Evolutionary conservation across 2,888 invertebrate species (phyloP), one percentile per base, ranked within the genome.

Genomic region (Archips crataeganus): DNA sequence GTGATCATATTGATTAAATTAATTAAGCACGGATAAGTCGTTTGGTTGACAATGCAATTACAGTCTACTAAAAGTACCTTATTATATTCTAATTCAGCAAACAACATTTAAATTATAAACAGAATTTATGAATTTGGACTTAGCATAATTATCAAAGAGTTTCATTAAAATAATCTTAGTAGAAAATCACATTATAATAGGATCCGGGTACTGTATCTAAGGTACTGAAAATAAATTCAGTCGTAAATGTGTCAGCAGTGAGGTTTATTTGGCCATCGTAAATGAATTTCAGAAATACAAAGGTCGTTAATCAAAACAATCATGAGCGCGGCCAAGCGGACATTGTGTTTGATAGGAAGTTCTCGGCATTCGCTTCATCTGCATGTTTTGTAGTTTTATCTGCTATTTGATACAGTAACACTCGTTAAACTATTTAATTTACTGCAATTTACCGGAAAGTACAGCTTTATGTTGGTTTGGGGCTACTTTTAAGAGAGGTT

Each of bases 211-310:
- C 42, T 47, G 47, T 47, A 47, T 11, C 47, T 47, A 13, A 51
- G 11, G 4, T n/a, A n/a, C 3, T 11, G 42, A 8, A 49, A 49
- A n/a, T 49, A 49, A 5, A 3, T 6, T 49, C n/a, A 13, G 47
- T 49, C 11, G 15, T 51, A 54, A 51, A 9, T 23, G 32, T 5
- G 32, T 57, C 32, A 32, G 23, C 10, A 11, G 11, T 32, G 32
- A 57, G 32, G 57, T 57, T 57, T 57, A 57, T 57, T 57, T 57
- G 32, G 57, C 6, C 32, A 9, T 3, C 57, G 57, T 57, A 57
- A 57, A 57, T 57, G 32, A 57, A 57, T 57, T 57, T 11, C 3
- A 10, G 57, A 1, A 57, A 2, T 11, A 57, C 57, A 57, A 57
- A 57, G 57, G 57, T 2, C 32, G 57, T 57, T 57, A 57, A 57